phyloP scores from a whole-genome alignment of 2,888 invertebrate genomes.

The Tetheella fluctuosa region DNA sequence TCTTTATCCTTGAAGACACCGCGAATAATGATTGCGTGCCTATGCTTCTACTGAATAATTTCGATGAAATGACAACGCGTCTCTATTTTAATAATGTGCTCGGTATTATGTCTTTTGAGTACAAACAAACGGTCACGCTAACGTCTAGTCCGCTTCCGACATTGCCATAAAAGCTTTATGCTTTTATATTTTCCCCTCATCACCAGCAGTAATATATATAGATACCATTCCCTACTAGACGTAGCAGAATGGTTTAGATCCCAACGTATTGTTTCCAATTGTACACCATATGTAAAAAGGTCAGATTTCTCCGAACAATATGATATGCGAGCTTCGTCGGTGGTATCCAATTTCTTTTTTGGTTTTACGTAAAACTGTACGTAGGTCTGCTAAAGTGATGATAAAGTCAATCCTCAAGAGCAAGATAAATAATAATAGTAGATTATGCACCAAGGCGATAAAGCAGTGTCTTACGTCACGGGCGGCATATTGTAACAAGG shows the following conservation, averaged over 20 bases:
- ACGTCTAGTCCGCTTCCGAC: conserved; percentile 33
- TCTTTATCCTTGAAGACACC: too few species aligned
- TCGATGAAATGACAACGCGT: neutral
- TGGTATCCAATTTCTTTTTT: neutral
- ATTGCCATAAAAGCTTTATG: conserved; percentile 24
- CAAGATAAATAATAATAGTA: too few species aligned
- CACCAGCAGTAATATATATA: conserved; percentile 6
- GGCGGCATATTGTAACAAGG: too few species aligned
- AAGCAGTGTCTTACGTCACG: too few species aligned
- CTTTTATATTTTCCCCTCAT: conserved; percentile 21
- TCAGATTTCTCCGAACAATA: neutral
- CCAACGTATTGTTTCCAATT: conserved; percentile 5
- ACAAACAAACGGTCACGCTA: conserved; percentile 34
- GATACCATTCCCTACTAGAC: conserved; percentile 16
- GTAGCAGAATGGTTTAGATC: neutral
- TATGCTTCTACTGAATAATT: neutral
- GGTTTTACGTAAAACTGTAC: neutral
- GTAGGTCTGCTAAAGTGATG: neutral
- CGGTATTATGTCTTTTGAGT: conserved; percentile 15
- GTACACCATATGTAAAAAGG: neutral
- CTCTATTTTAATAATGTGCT: neutral
- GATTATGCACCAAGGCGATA: too few species aligned
- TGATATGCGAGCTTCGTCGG: neutral
- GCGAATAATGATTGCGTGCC: too few species aligned
- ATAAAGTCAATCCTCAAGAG: too few species aligned